phyloP scores from a whole-genome alignment of 2,797 vertebrate genomes.

The Typhlichthys eigenmanni region DNA sequence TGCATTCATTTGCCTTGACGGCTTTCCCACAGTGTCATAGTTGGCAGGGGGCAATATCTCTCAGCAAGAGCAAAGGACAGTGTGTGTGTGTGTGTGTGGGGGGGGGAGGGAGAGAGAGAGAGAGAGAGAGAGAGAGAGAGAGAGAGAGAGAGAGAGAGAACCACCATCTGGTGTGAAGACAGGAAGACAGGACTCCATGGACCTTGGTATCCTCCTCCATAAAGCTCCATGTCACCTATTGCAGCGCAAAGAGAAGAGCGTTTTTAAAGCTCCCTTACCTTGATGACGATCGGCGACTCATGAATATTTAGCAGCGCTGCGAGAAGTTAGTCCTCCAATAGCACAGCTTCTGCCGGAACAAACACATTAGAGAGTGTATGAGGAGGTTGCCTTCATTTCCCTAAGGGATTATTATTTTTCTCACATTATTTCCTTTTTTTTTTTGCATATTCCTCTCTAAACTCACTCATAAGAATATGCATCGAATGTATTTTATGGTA shows the following conservation, averaged over 20 bases:
- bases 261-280: conserved; percentile 16
- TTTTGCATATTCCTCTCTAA: not conserved
- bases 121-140: conserved; percentile 2
- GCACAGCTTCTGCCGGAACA: conserved; percentile 26
- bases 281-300: conserved; percentile 12
- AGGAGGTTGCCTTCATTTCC: not conserved
- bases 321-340: conserved; percentile 36
- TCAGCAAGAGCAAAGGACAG: conserved; percentile 17
- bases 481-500: not conserved
- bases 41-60: conserved; percentile 47
- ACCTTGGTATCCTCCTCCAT: conserved; percentile 4
- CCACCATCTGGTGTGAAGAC: conserved; percentile 46
- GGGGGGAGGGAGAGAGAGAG: conserved; percentile 15
- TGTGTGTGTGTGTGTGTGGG: not conserved
- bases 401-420: not conserved
- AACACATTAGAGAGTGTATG: not conserved
- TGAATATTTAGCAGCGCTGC: conserved; percentile 13
- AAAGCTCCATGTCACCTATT: conserved; percentile 31
- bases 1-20: conserved; percentile 69
- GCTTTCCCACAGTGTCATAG: conserved; percentile 30
- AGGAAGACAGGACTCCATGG: conserved; percentile 29
- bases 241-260: not conserved
- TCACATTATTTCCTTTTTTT: not conserved
- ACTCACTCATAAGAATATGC: not conserved
- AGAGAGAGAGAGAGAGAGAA: conserved; percentile 1